Conservation (phyloP, 2,888 invertebrate species). For the Idaea dimidiata region DNA sequence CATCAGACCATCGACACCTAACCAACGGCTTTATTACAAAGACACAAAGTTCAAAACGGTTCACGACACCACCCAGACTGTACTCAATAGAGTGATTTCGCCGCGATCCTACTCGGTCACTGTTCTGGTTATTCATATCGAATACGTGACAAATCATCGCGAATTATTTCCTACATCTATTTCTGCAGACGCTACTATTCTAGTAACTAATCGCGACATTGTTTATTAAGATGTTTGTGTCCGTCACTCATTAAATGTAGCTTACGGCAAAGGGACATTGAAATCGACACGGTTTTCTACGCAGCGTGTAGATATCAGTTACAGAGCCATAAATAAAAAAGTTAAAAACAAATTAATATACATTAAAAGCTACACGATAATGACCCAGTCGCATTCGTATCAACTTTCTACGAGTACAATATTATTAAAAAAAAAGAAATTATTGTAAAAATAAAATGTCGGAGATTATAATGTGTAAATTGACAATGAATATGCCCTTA, state of each 20-base stretch:
- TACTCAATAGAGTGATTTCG: constrained; percentile 71
- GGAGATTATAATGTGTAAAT: constrained; percentile 8
- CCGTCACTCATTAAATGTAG: constrained; percentile 7
- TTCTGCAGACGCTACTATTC: constrained; percentile 9
- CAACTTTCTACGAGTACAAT: too few species aligned
- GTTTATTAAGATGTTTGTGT: constrained; percentile 18
- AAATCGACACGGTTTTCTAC: constrained; percentile 2
- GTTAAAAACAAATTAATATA: constrained; percentile 6
- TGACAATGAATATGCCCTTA: constrained; percentile 36
- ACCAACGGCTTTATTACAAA: constrained; percentile 21
- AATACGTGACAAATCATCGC: constrained; percentile 29
- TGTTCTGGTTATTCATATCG: constrained; percentile 67
- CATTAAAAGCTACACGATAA: neutral
- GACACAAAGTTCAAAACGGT: constrained; percentile 12
- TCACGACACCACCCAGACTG: constrained; percentile 28
- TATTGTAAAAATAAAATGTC: neutral
- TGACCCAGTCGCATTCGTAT: neutral
- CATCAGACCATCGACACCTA: constrained; percentile 20
- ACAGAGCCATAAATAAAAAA: constrained; percentile 13
- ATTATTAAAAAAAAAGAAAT: too few species aligned
- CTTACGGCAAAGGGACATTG: neutral
- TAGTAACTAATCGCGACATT: neutral
- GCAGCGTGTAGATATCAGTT: constrained; percentile 11
- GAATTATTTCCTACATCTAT: constrained; percentile 28
- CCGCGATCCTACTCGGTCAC: constrained; percentile 70